Evolutionary conservation across 2,113 vertebrate genomes (phyloP), one percentile per base, ranked within the genome.

Genomic region (Proterorhinus semilunaris): DNA sequence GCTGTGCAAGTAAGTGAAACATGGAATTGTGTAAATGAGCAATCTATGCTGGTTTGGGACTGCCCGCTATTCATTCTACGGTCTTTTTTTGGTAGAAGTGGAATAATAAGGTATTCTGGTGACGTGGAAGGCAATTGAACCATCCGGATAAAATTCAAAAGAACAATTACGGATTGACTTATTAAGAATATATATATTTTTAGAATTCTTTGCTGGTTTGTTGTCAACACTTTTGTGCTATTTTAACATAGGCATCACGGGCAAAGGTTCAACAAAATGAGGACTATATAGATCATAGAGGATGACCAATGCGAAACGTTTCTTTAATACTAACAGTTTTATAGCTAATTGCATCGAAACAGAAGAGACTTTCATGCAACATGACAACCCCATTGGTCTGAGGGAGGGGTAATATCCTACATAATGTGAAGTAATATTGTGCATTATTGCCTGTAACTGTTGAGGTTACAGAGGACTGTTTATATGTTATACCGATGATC

Each of bases 1-100:
- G 68, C 13, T 77, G 78, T 72, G 66, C 68, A 87, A 89, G 89
- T 90, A 87, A 85, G 87, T 86, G 61, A 63, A 59, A 64, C 79
- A 51, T 83, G 76, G 45, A 45, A 72, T 67, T 21, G 21, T 65
- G 58, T 61, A 47, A 13, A 54, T 54, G 51, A 43, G 4, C 4
- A 61, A 42, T 13, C 21, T 58, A 42, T 13, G 7, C 49, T 61
- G 45, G 10, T 54, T 6, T 76, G 52, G 7, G 4, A 50, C 15
- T 13, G 54, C 11, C 13, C 6, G 6, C 55, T 16, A 8, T 47
- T 6, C 36, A 44, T 15, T 43, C 27, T 47, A 7, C 3, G 27
- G 13, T 10, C 6, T 54, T 68, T 54, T 68, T 17, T 10, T 15
- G 27, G 27, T 36, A 36, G 27, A 36, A 36, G 27, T 36, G 27